These are phyloP conservation scores for Zygogramma bicolorata DNA, from an alignment of 2,888 invertebrate species.

Conservation along the genomic window DNA sequence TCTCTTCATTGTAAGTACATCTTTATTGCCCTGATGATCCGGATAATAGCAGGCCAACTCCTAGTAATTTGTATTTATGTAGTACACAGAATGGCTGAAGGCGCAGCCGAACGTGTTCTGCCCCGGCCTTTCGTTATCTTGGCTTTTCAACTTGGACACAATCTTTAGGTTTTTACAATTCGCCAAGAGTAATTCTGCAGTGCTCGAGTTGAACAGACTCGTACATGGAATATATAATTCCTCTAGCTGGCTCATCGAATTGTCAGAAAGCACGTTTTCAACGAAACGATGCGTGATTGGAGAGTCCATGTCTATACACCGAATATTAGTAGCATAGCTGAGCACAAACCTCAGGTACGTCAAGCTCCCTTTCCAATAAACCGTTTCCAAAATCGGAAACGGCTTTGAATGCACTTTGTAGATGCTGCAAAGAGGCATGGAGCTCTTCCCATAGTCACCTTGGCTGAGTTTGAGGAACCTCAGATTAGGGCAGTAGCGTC, in stretches of 20 bases:
- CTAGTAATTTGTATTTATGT: too few species aligned
- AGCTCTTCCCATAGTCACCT: conserved; percentile 76
- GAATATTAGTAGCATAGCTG: conserved; percentile 74
- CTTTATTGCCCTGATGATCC: too few species aligned
- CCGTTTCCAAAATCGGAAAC: conserved; percentile 75
- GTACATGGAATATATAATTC: conserved; percentile 79
- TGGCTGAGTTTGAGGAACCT: conserved; percentile 78
- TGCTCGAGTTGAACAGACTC: conserved; percentile 75
- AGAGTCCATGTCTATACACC: conserved; percentile 78
- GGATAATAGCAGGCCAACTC: too few species aligned
- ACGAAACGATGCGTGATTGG: conserved; percentile 80
- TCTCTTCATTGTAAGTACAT: too few species aligned
- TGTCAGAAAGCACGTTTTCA: conserved; percentile 73
- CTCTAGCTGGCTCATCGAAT: conserved; percentile 76
- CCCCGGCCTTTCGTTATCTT: too few species aligned
- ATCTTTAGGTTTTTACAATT: conserved; percentile 76
- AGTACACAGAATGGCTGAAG: too few species aligned
- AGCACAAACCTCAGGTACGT: conserved; percentile 77
- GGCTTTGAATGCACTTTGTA: conserved; percentile 75
- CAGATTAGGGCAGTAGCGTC: conserved; percentile 78
- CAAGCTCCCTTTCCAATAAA: conserved; percentile 77
- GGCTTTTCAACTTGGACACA: conserved; percentile 79
- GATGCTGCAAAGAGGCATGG: conserved; percentile 62
- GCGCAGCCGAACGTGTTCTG: too few species aligned
- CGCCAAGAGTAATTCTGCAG: conserved; percentile 75